Conservation (phyloP, 2,888 invertebrate genomes). For the Eueremaeus valkanovi region DNA sequence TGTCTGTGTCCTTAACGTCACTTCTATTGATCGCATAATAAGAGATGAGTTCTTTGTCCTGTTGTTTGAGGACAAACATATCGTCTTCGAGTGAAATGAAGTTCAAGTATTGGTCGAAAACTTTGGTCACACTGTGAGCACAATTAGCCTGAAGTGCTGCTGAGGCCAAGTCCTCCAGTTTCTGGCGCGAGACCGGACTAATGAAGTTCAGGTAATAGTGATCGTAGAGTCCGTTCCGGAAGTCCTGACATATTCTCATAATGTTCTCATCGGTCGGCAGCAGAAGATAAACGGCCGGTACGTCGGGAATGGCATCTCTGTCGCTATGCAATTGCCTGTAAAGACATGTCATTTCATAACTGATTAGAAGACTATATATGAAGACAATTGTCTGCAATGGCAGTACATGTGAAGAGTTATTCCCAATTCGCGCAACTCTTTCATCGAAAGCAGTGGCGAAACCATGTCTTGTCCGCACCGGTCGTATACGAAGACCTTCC, state of each 20-base stretch:
- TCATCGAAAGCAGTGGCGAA: conserved; percentile 90
- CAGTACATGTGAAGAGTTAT: conserved; percentile 95
- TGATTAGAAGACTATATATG: background rate
- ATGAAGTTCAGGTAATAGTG: conserved; percentile 94
- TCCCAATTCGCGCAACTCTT: conserved; percentile 89
- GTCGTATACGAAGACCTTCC: conserved; percentile 96
- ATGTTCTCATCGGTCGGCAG: conserved; percentile 94
- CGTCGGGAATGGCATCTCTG: conserved; percentile 81
- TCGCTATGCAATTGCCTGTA: conserved; percentile 53
- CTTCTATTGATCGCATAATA: conserved; percentile 94
- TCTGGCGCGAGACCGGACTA: conserved; percentile 83
- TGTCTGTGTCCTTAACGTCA: conserved; percentile 89
- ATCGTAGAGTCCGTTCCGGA: conserved; percentile 77
- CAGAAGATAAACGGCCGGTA: conserved; percentile 97
- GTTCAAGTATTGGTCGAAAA: conserved; percentile 97
- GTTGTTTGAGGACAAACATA: conserved; percentile 87
- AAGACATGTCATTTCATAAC: too few species aligned
- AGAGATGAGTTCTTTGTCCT: conserved; percentile 81
- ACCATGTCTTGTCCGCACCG: conserved; percentile 96
- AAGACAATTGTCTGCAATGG: conserved; percentile 5
- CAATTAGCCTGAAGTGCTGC: conserved; percentile 85
- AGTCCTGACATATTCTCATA: conserved; percentile 73
- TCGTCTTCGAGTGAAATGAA: conserved; percentile 98
- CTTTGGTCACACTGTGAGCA: conserved; percentile 86
- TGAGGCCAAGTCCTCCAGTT: conserved; percentile 89